A percentile compares a stretch with the other conserved stretches of the same genome.
These are phyloP conservation scores for Eptesicus fuscus DNA, from an alignment of 2,113 vertebrate species.

Conservation along the genomic window DNA sequence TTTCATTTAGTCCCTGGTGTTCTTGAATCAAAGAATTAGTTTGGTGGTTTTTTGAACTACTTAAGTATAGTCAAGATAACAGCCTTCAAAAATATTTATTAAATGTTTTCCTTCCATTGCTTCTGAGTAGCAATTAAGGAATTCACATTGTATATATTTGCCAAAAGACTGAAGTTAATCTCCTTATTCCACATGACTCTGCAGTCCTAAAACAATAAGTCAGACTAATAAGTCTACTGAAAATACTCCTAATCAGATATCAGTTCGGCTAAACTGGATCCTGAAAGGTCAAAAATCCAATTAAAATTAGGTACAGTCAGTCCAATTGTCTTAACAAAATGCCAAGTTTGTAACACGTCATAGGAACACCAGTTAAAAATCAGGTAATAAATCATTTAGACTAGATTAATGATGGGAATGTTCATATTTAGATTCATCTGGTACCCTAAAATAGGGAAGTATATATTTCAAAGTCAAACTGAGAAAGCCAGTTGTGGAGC, in stretches of 20 bases:
- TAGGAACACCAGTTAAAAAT: slow-evolving; percentile 22
- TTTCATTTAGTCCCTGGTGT: background rate
- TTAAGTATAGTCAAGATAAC: background rate
- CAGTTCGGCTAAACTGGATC: slow-evolving; percentile 31
- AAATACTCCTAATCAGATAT: slow-evolving; percentile 61
- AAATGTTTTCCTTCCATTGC: slow-evolving; percentile 29
- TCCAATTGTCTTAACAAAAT: slow-evolving; percentile 44
- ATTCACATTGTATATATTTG: background rate
- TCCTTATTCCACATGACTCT: slow-evolving; percentile 54
- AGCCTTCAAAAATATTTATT: slow-evolving; percentile 7
- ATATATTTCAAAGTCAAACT: background rate
- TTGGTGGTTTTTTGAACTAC: background rate
- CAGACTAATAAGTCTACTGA: slow-evolving; percentile 46
- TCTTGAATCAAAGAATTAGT: background rate
- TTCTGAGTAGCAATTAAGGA: slow-evolving; percentile 39
- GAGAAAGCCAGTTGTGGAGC: background rate
- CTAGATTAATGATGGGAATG: background rate
- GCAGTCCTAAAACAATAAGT: slow-evolving; percentile 47
- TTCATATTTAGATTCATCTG: background rate
- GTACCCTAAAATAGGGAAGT: background rate
- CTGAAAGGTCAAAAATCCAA: slow-evolving; percentile 64
- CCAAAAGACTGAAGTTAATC: slow-evolving; percentile 44
- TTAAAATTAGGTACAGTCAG: slow-evolving; percentile 50
- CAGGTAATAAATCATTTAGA: background rate
- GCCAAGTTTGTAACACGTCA: slow-evolving; percentile 27